Evolutionary conservation across 2,113 vertebrate species (phyloP).

Genomic region (Siniperca chuatsi): DNA sequence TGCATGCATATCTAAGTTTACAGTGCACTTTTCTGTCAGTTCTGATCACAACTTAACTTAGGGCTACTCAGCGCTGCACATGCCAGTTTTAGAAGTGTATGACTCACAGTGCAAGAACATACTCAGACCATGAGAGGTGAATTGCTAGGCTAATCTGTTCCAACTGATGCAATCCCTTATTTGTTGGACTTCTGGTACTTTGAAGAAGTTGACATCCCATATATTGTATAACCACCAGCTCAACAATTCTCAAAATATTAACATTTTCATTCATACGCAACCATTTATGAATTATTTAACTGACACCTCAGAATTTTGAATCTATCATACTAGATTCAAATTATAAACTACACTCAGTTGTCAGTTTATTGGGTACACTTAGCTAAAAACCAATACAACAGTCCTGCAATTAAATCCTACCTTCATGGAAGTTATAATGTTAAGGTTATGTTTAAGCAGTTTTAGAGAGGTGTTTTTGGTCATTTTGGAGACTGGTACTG

Average conservation of each 20-base stretch:
- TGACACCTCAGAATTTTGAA: not conserved
- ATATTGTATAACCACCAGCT: not conserved
- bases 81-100: not conserved
- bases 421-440: not conserved
- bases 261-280: not conserved
- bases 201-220: not conserved
- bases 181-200: not conserved
- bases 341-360: not conserved
- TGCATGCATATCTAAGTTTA: not conserved
- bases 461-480: not conserved
- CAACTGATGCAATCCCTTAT: slow-evolving; percentile 32
- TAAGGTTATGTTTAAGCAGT: not conserved
- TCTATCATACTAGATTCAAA: not conserved
- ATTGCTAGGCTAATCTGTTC: slow-evolving; percentile 15
- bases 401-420: not conserved
- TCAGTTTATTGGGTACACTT: not conserved
- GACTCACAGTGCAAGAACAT: slow-evolving; percentile 35
- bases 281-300: not conserved
- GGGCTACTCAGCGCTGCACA: not conserved
- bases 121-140: not conserved
- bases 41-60: not conserved
- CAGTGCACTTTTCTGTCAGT: not conserved
- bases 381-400: not conserved
- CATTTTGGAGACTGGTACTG: not conserved
- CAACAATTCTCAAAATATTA: not conserved